Base-by-base conservation (phyloP, 2,888 invertebrate genomes). In the Hirtodrosophila trivittata region DNA sequence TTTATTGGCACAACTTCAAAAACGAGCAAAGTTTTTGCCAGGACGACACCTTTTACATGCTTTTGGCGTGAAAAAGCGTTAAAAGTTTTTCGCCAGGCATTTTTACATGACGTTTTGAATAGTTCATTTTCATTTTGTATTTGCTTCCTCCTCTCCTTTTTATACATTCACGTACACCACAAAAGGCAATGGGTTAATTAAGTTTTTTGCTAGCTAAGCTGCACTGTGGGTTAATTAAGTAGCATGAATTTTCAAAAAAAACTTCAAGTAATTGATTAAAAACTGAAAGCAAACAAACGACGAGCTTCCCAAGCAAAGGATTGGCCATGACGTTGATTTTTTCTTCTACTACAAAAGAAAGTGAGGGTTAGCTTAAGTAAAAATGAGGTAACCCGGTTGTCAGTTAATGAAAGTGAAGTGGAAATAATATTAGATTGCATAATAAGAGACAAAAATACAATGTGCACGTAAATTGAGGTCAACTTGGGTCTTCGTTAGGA, bases 171-270 rank as follows among this genome's bases (percentile, higher is more conserved):
- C 42, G 41, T 59, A 70, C 66, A 45, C 51, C 59, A 63, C 55
- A 65, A 59, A 42, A 64, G 66, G 76, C 82, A 78, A 77, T 78
- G 76, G 73, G 83, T 83, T 80, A 80, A 80, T 80, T 83, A 86
- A 52, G 56, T 49, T 59, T 45, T 45, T 63, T 64, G 38, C 68
- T 16, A 26, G 43, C 56, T 42, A 26, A 32, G 18, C 12, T 33
- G 50, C 73, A 45, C 51, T 37, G 57, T 45, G 66, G 69, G 66
- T 62, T 85, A 85, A 80, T 85, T 85, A 82, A 60, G 69, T 72
- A 56, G 60, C 75, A 71, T 67, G 66, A 66, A 77, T 66, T 69
- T 76, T 43, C 33, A 50, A 50, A 55, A 66, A 51, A 65, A 58
- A 60, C n/a, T n/a, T 47, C 55, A 59, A 41, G 47, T 62, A 66